Percentiles rank a stretch among this genome's conserved stretches.
Evolutionary conservation across 2,797 vertebrate species (phyloP).

Genomic region (Mallotus villosus): DNA sequence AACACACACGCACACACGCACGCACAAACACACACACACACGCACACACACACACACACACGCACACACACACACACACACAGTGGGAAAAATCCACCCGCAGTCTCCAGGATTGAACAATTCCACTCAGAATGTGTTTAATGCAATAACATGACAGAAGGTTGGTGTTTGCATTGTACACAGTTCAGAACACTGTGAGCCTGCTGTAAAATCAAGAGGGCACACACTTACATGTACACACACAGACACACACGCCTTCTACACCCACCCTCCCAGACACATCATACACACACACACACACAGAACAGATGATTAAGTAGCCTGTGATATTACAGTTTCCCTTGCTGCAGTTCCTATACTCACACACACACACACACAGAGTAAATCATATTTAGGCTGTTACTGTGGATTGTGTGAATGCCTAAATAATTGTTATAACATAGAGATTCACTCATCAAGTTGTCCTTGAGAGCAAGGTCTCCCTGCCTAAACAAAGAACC

Average conservation of each 20-base stretch:
- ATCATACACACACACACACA: slow-evolving; percentile 12
- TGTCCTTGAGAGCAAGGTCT: slow-evolving; percentile 6
- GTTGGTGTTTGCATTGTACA: slow-evolving; percentile 56
- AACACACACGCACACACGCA: background rate
- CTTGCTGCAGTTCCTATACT: slow-evolving; percentile 23
- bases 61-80: slow-evolving; percentile 5
- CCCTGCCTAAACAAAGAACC: slow-evolving; percentile 7
- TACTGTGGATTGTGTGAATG: slow-evolving; percentile 13
- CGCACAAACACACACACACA: background rate
- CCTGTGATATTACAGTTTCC: slow-evolving; percentile 14
- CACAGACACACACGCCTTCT: background rate
- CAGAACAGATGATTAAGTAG: slow-evolving; percentile 1
- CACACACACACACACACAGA: background rate
- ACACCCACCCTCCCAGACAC: slow-evolving; percentile 1
- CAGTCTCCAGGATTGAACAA: slow-evolving; percentile 15
- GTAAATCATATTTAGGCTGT: slow-evolving; percentile 41
- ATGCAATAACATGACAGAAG: slow-evolving; percentile 49
- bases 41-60: too few relatives aligned
- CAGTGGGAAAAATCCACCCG: slow-evolving; percentile 15
- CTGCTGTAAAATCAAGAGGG: background rate
- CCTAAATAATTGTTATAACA: slow-evolving; percentile 13
- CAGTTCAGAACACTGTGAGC: slow-evolving; percentile 37
- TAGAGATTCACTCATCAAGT: slow-evolving; percentile 32
- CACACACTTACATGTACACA: background rate
- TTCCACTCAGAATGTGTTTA: slow-evolving; percentile 42